Percentiles rank a stretch among this genome's conserved stretches.
Evolutionary conservation across 1,140 invertebrate species (phyloP).

Genomic region (Penaeus japonicus): DNA sequence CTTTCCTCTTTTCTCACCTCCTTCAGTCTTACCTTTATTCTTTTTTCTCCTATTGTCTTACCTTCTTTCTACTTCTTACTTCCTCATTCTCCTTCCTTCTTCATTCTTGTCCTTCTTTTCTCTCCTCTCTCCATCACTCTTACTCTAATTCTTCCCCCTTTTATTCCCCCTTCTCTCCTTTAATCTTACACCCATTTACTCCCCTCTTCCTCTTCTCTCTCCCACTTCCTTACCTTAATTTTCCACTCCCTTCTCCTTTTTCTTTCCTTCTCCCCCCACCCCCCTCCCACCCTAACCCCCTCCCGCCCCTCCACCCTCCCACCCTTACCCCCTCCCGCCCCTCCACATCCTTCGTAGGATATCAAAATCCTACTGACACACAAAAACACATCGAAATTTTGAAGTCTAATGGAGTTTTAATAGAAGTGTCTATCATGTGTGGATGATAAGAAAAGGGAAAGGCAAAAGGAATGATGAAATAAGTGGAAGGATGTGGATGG

Average conservation of each 20-base stretch:
- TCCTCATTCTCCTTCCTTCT: not conserved
- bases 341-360: not conserved
- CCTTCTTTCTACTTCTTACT: not conserved
- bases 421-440: constrained; percentile 8
- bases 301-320: not conserved
- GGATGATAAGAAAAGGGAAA: not conserved
- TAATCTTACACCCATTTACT: not conserved
- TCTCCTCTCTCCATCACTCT: not conserved
- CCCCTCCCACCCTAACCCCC: not conserved
- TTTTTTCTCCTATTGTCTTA: not conserved
- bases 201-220: not conserved
- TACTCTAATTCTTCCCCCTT: not conserved
- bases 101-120: not conserved
- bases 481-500: not conserved
- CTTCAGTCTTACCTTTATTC: not conserved
- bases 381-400: not conserved
- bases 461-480: no score
- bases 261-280: not conserved
- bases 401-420: constrained; percentile 13
- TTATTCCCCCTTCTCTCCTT: not conserved
- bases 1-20: not conserved
- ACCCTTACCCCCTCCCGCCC: not conserved
- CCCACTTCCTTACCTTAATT: no score
- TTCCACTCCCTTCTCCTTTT: not conserved
- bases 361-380: not conserved